Conservation (phyloP, 2,888 invertebrate genomes). For the Philereme vetulata region DNA sequence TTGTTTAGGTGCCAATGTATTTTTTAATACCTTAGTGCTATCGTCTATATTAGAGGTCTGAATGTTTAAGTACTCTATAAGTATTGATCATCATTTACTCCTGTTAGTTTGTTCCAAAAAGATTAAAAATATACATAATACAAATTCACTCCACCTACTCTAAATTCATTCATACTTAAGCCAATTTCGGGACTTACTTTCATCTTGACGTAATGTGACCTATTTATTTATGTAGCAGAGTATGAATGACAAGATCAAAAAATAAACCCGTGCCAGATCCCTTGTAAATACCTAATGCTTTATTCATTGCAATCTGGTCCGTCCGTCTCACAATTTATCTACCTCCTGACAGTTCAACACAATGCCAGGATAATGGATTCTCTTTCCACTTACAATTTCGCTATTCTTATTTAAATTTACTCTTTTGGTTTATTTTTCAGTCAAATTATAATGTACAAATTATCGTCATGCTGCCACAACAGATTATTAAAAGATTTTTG, state of each 20-base stretch:
- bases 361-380: constrained; percentile 33
- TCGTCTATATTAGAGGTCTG: too few relatives aligned
- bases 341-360: constrained; percentile 32
- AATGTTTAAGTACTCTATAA: too few relatives aligned
- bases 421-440: background rate
- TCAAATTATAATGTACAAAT: background rate
- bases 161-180: too few relatives aligned
- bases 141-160: too few relatives aligned
- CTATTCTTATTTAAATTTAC: constrained; percentile 7
- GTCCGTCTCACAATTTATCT: constrained; percentile 28
- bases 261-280: constrained; percentile 21
- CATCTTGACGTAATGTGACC: background rate
- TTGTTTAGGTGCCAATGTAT: too few relatives aligned
- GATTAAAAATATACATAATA: too few relatives aligned
- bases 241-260: constrained; percentile 10
- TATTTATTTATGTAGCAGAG: background rate
- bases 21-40: too few relatives aligned
- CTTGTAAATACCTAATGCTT: constrained; percentile 30
- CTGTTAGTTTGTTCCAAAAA: too few relatives aligned
- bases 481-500: background rate
- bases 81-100: too few relatives aligned
- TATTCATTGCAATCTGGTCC: constrained; percentile 34
- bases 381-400: constrained; percentile 28
- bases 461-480: background rate
- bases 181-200: background rate